These are phyloP conservation scores for Scarus forsteni DNA, from an alignment of 2,797 vertebrate species.

Conservation along the genomic window DNA sequence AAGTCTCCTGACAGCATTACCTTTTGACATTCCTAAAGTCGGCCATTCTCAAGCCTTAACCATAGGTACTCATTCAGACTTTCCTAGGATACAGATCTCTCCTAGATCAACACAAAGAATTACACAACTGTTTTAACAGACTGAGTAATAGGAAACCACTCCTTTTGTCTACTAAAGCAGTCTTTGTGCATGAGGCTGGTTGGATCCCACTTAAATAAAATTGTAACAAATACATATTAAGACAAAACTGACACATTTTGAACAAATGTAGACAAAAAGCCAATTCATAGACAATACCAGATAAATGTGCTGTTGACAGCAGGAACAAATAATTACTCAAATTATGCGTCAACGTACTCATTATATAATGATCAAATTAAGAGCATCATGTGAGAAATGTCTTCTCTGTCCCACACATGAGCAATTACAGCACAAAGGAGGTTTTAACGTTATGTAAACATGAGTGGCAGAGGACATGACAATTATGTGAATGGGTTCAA, in stretches of 20 bases:
- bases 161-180: not conserved
- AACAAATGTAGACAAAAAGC: not conserved
- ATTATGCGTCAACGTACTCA: not conserved
- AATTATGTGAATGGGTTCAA: constrained; percentile 19
- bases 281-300: not conserved
- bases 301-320: not conserved
- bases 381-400: not conserved
- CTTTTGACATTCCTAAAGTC: no score
- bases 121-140: constrained; percentile 2
- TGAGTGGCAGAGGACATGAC: constrained; percentile 5
- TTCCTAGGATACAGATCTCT: not conserved
- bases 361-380: constrained; percentile 39
- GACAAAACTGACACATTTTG: not conserved
- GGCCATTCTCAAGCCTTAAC: not conserved
- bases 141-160: constrained; percentile 4
- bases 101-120: not conserved
- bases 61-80: not conserved
- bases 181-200: not conserved
- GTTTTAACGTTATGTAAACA: constrained; percentile 31
- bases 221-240: no score
- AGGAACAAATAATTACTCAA: not conserved
- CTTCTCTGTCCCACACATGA: constrained; percentile 21
- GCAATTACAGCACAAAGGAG: constrained; percentile 7
- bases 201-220: not conserved
- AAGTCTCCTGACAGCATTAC: no score